Base-by-base conservation (phyloP, 2,888 invertebrate genomes). In the Cephus pygmeus region DNA sequence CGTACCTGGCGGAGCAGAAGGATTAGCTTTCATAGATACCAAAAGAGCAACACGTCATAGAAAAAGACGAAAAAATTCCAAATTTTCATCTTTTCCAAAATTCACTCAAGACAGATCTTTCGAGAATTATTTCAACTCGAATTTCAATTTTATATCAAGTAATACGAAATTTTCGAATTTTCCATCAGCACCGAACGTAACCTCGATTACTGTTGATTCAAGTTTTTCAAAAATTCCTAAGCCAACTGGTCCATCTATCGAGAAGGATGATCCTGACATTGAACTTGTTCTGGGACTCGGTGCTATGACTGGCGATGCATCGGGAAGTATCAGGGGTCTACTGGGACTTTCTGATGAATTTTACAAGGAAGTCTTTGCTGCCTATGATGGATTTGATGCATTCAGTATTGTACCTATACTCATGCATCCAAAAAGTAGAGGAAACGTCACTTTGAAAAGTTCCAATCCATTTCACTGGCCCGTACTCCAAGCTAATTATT, bases 281-380 rank as follows among this genome's bases (percentile, higher is more conserved):
- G 97, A 97, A 89, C 92, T 97, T 23, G 96, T 97, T 12, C 93
- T 97, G 91, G 96, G 96, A 0, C 94, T 95, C 23, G 96, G 97
- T 0, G 95, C 95, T 0, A 91, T 97, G 12, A 95, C 95, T 76
- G 95, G 96, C 0, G 97, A 97, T 87, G 91, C 93, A 15, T 93
- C 95, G 76, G 95, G 96, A 23, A 93, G 94, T 69, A 90, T 96
- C 82, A 92, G 95, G 73, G 92, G 93, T 78, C 90, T 96, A 31
- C 91, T 95, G 31, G 96, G 95, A 85, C 84, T 96, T 35, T 93
- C 94, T 1, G 93, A 94, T 78, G 90, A 93, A n/a, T 93, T 94
- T 91, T 94, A 93, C 85, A 90, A 92, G 83, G 90, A 92, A 75
- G 93, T 95, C 0, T 95, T 94, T 85, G 90, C 92, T 0, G 92